Percentiles rank a stretch among this genome's conserved stretches.
phyloP scores from a whole-genome alignment of 1,140 invertebrate genomes.

The Chymomyza costata region DNA sequence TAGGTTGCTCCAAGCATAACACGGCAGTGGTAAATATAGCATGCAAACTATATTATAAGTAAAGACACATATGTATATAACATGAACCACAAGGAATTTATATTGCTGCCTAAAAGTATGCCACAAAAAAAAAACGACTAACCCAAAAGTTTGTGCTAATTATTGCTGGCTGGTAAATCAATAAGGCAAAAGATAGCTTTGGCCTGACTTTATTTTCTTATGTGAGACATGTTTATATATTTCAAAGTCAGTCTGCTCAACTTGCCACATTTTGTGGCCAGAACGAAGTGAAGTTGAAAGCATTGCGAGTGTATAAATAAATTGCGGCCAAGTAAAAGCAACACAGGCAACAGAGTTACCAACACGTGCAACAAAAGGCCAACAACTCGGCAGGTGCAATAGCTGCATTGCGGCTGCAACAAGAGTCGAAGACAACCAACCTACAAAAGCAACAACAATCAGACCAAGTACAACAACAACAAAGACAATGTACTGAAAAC shows the following conservation, averaged over 20 bases:
- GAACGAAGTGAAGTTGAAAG: conserved; percentile 29
- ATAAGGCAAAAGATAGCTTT: no score
- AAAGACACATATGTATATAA: no score
- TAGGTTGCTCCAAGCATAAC: no score
- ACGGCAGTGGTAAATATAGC: no score
- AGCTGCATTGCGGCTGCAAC: conserved; percentile 54
- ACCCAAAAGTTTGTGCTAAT: no score
- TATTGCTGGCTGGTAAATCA: no score
- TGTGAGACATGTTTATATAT: no score
- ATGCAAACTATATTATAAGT: no score
- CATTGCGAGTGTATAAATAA: conserved; percentile 33
- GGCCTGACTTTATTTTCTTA: no score
- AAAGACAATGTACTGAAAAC: conserved; percentile 11
- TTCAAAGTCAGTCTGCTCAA: conserved; percentile 14
- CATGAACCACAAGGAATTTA: no score
- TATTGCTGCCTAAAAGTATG: conserved; percentile 30
- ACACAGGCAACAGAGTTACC: conserved; percentile 38
- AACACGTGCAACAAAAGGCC: conserved; percentile 45
- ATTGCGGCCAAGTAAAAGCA: conserved; percentile 31
- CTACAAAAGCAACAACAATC: conserved; percentile 32
- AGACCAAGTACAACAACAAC: conserved; percentile 11
- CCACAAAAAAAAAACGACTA: conserved; percentile 1
- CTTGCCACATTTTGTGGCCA: conserved; percentile 10
- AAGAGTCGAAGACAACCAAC: background rate
- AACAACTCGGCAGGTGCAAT: conserved; percentile 40